Evolutionary conservation across 2,797 vertebrate species (phyloP).

Genomic region (Pagetopsis macropterus): DNA sequence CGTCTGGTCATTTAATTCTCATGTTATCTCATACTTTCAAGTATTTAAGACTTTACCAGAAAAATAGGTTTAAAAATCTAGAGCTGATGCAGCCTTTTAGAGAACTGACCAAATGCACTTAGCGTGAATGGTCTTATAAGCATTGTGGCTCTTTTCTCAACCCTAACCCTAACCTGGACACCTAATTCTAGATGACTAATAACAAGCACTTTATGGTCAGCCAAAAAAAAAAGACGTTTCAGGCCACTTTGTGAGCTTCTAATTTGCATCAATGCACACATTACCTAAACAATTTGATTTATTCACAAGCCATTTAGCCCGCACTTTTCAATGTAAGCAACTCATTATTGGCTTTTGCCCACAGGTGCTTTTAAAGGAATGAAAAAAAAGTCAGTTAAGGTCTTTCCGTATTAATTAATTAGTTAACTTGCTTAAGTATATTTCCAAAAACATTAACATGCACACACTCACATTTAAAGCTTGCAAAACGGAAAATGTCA

Average conservation of each 20-base stretch:
- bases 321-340: slow-evolving; percentile 23
- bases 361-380: slow-evolving; percentile 2
- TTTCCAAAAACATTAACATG: background rate
- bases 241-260: background rate
- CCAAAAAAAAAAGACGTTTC: background rate
- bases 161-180: background rate
- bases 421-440: slow-evolving; percentile 16
- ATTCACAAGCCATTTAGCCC: slow-evolving; percentile 4
- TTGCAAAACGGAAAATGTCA: slow-evolving; percentile 17
- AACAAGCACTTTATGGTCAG: background rate
- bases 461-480: slow-evolving; percentile 1
- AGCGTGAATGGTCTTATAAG: background rate
- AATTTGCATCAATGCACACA: background rate
- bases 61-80: background rate
- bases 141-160: background rate
- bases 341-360: slow-evolving; percentile 7
- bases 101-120: background rate
- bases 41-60: background rate
- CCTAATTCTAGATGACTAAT: background rate
- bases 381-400: slow-evolving; percentile 18
- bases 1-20: slow-evolving; percentile 1
- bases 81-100: background rate
- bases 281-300: background rate
- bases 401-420: slow-evolving; percentile 21
- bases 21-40: no score